These are phyloP conservation scores for Hedya salicella DNA, from an alignment of 2,888 invertebrate genomes.

Conservation along the genomic window DNA sequence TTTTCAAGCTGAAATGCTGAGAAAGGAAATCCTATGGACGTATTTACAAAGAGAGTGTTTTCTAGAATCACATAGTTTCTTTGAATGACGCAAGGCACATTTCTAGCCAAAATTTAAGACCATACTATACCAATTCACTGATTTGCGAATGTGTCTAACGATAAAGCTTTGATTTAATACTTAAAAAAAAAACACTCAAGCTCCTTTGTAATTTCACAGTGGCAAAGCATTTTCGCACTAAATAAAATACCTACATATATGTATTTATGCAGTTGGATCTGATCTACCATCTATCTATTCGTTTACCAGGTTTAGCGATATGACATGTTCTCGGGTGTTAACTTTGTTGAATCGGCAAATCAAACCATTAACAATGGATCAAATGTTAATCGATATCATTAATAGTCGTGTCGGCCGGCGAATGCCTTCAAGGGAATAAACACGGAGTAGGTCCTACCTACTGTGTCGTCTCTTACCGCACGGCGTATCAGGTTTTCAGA, in stretches of 20 bases:
- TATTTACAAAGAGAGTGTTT: background rate
- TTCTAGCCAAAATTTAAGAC: no score
- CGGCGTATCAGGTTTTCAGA: constrained; percentile 13
- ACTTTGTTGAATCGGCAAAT: constrained; percentile 10
- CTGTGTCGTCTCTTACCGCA: background rate
- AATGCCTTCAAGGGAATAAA: constrained; percentile 3
- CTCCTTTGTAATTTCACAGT: no score
- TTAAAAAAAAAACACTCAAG: no score
- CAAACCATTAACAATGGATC: constrained; percentile 20
- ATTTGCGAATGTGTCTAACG: no score
- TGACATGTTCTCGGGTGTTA: background rate
- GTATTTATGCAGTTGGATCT: no score
- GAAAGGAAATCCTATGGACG: background rate
- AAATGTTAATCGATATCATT: constrained; percentile 17
- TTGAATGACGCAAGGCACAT: no score
- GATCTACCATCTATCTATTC: background rate
- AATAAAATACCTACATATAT: no score
- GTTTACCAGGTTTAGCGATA: background rate
- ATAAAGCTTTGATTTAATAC: no score
- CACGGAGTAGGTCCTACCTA: constrained; percentile 3
- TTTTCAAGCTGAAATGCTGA: background rate
- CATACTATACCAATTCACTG: no score
- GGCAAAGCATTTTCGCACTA: no score
- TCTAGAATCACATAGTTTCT: background rate
- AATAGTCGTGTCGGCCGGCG: constrained; percentile 3